These are phyloP conservation scores for Ophthalmolycus amberensis DNA, from an alignment of 2,113 vertebrate genomes.

Conservation along the genomic window DNA sequence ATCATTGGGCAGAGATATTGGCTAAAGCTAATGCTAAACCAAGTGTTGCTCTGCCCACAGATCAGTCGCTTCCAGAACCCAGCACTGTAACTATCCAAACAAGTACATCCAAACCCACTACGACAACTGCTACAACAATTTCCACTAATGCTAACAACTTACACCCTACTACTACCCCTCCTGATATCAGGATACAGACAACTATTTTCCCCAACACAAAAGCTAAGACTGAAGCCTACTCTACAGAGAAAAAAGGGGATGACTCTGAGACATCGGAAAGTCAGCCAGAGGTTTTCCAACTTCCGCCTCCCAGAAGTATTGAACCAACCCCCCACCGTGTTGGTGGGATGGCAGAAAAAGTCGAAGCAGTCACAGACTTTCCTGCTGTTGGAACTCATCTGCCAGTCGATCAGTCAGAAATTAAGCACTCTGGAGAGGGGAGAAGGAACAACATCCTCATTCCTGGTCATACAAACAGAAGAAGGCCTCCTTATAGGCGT, in stretches of 20 bases:
- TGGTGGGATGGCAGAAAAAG: conserved; percentile 11
- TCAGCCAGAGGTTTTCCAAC: conserved; percentile 15
- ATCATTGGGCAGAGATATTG: conserved; percentile 79
- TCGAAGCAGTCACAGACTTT: conserved; percentile 36
- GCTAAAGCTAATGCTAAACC: conserved; percentile 79
- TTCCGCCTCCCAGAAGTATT: conserved; percentile 29
- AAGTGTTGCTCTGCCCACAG: conserved; percentile 51
- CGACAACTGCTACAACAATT: conserved; percentile 26
- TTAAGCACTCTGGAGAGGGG: conserved; percentile 40
- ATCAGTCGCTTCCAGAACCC: conserved; percentile 46
- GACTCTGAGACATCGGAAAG: conserved; percentile 8
- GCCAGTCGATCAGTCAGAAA: conserved; percentile 40
- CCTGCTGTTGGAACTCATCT: conserved; percentile 18
- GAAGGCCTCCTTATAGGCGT: conserved; percentile 73
- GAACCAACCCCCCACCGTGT: conserved; percentile 22
- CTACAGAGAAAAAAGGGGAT: conserved; percentile 2
- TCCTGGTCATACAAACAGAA: conserved; percentile 63
- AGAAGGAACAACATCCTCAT: conserved; percentile 49
- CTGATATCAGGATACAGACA: background rate
- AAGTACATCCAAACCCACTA: conserved; percentile 16
- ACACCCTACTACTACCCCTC: background rate
- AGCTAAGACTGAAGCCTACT: background rate
- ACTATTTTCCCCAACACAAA: background rate
- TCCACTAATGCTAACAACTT: conserved; percentile 3
- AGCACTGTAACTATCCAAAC: conserved; percentile 40